A percentile compares a stretch with the other conserved stretches of the same genome.
phyloP scores from a whole-genome alignment of 2,113 vertebrate species.

The Seriola rivoliana region DNA sequence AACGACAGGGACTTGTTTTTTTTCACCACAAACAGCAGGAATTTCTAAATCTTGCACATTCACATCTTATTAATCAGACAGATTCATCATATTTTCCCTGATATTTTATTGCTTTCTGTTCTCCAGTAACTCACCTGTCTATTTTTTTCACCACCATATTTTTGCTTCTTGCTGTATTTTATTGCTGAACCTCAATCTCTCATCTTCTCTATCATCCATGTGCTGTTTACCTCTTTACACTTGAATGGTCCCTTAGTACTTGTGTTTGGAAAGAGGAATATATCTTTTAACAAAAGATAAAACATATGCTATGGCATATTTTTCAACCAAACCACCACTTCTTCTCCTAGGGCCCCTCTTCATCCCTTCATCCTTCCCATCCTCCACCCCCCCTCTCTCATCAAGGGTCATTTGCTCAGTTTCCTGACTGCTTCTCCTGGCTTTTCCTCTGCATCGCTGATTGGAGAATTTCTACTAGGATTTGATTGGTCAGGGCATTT shows the following conservation, averaged over 20 bases:
- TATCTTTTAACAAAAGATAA: constrained; percentile 46
- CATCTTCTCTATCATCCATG: constrained; percentile 5
- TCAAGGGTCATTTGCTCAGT: constrained; percentile 79
- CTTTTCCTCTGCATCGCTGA: constrained; percentile 56
- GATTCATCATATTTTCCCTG: neutral
- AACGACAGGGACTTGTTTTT: constrained; percentile 23
- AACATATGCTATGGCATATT: constrained; percentile 39
- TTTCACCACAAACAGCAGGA: constrained; percentile 26
- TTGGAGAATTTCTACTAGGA: constrained; percentile 64
- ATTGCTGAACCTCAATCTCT: constrained; percentile 25
- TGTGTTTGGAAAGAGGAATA: constrained; percentile 38
- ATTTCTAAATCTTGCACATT: constrained; percentile 23
- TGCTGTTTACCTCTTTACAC: constrained; percentile 42
- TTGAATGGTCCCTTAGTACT: constrained; percentile 33
- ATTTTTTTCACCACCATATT: constrained; percentile 23
- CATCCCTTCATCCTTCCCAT: constrained; percentile 56
- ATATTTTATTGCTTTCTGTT: neutral
- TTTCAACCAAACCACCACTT: constrained; percentile 29
- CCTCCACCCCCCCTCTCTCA: constrained; percentile 67
- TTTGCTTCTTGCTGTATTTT: constrained; percentile 24
- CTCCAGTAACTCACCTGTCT: neutral
- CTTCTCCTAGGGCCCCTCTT: constrained; percentile 50
- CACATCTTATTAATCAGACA: neutral
- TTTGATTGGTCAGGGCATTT: constrained; percentile 63
- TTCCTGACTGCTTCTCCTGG: constrained; percentile 75